Percentiles rank a stretch among this genome's conserved stretches.
These are phyloP conservation scores for Microctenopoma lineatum DNA, from an alignment of 2,797 vertebrate species.

Conservation along the genomic window DNA sequence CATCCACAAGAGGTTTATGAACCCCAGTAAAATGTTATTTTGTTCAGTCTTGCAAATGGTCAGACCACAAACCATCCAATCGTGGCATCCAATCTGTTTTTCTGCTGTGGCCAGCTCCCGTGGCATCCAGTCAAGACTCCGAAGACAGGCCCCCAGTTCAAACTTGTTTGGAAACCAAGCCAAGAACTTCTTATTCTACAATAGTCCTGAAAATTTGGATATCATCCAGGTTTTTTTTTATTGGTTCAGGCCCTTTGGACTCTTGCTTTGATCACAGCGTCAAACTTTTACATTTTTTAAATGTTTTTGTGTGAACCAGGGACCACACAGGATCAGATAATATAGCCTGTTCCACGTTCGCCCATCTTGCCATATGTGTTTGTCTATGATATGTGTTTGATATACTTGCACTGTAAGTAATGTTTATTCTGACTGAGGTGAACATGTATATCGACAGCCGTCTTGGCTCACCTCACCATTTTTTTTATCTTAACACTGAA, in stretches of 20 bases:
- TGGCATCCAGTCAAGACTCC: constrained; percentile 77
- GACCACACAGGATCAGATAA: constrained; percentile 58
- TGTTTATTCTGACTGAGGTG: constrained; percentile 57
- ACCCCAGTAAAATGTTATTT: constrained; percentile 83
- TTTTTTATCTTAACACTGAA: constrained; percentile 61
- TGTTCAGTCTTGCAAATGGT: constrained; percentile 76
- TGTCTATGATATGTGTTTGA: constrained; percentile 41
- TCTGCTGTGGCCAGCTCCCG: constrained; percentile 70
- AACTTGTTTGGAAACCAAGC: constrained; percentile 64
- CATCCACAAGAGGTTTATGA: constrained; percentile 82
- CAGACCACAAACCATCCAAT: constrained; percentile 82
- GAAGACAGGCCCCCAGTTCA: constrained; percentile 69
- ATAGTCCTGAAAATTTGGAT: constrained; percentile 67
- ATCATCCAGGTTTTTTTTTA: constrained; percentile 60
- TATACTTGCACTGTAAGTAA: constrained; percentile 21
- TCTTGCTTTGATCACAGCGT: constrained; percentile 66
- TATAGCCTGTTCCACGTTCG: constrained; percentile 50
- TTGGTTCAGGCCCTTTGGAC: constrained; percentile 67
- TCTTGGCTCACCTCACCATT: constrained; percentile 50
- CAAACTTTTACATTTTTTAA: constrained; percentile 57
- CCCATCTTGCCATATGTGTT: constrained; percentile 47
- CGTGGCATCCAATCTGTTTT: constrained; percentile 81
- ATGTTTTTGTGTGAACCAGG: constrained; percentile 67
- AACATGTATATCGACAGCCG: constrained; percentile 44
- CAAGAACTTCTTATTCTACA: constrained; percentile 69